These are phyloP conservation scores for Cladopsammia gracilis DNA, from an alignment of 64 coral and sea anemone species.

Conservation along the genomic window DNA sequence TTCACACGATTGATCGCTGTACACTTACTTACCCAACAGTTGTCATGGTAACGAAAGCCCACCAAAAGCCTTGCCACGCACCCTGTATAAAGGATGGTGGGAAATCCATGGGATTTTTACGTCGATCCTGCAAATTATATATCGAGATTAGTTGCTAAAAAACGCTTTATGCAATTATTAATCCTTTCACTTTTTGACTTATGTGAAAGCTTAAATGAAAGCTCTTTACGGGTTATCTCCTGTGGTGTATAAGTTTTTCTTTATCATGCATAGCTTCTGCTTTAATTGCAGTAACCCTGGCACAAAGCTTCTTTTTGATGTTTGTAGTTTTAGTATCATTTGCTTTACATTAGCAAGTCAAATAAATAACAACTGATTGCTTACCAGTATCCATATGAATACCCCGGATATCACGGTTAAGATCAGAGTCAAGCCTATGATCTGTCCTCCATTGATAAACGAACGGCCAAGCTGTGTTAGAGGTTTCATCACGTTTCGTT, in stretches of 20 bases:
- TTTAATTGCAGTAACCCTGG: no score
- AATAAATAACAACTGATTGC: not conserved
- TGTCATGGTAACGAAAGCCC: constrained; percentile 99
- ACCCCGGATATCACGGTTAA: constrained; percentile 91
- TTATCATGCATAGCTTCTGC: no score
- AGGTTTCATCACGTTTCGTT: constrained; percentile 72
- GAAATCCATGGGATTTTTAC: constrained; percentile 87
- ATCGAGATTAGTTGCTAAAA: no score
- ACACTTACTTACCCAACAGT: constrained; percentile 90
- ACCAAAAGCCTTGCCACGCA: constrained; percentile 99
- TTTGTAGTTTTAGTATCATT: no score
- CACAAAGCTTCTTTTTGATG: no score
- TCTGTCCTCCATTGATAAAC: constrained; percentile 87
- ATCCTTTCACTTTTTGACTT: no score
- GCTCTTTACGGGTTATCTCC: no score
- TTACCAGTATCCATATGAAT: constrained; percentile 89
- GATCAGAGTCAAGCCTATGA: constrained; percentile 89
- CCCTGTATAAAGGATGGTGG: constrained; percentile 86
- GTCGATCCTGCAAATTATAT: constrained; percentile 71
- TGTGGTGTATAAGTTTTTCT: no score
- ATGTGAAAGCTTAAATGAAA: no score
- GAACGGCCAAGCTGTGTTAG: constrained; percentile 79
- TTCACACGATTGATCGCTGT: no score
- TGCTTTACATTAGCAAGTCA: no score
- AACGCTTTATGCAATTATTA: no score